Percentiles rank a stretch among this genome's conserved stretches.
phyloP scores from a whole-genome alignment of 2,113 vertebrate genomes.

The Rhegmatorhina hoffmannsi region DNA sequence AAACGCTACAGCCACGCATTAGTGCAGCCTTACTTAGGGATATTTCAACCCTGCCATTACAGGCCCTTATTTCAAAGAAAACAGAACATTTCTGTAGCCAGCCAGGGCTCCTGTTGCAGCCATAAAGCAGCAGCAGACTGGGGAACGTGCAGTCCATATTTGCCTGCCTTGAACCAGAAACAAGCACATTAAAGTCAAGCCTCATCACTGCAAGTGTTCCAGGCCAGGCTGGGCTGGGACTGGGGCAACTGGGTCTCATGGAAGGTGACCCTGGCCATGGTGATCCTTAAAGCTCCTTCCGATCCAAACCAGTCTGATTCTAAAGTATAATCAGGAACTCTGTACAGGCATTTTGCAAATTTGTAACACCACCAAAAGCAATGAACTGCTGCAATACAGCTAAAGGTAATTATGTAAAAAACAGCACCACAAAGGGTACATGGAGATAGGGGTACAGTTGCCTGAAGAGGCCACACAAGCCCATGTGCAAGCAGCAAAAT shows the following conservation, averaged over 20 bases:
- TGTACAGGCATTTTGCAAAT: not conserved
- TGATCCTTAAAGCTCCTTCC: not conserved
- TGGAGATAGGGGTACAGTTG: not conserved
- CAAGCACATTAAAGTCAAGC: not conserved
- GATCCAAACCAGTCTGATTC: not conserved
- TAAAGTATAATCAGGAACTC: not conserved
- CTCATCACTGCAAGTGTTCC: not conserved
- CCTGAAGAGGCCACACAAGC: not conserved
- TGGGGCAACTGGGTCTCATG: not conserved
- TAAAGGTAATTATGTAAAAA: not conserved
- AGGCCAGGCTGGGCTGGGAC: accelerated
- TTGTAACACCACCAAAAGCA: not conserved
- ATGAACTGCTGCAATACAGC: not conserved
- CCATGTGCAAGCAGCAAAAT: not conserved
- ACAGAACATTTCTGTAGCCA: not conserved
- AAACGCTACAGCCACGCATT: not conserved
- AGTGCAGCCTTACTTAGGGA: slow-evolving; percentile 10
- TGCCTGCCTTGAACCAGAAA: not conserved
- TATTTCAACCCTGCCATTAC: not conserved
- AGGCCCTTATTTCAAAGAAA: slow-evolving; percentile 37
- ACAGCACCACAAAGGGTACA: not conserved
- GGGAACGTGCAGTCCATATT: not conserved
- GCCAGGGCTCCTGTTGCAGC: not conserved
- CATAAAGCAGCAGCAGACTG: not conserved
- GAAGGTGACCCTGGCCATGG: accelerated